Evolutionary conservation across 2,797 vertebrate genomes (phyloP), one percentile per base, ranked within the genome.

Genomic region (Rousettus madagascariensis): DNA sequence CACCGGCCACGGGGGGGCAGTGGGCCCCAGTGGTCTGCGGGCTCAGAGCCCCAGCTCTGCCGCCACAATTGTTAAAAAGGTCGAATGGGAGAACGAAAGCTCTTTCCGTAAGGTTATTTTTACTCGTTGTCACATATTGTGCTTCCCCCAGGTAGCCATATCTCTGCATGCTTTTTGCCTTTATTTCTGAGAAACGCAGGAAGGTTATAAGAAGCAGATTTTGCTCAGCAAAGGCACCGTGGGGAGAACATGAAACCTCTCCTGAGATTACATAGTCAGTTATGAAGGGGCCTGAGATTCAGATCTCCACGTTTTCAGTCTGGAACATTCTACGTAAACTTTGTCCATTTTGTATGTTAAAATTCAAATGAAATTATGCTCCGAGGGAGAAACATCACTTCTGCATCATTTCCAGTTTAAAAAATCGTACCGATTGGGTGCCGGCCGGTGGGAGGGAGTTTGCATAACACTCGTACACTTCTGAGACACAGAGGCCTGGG

Each of bases 51-150:
- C 41, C 28, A 49, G 51, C n/a, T 95, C n/a, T 95, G 66, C 19
- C 30, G 66, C 43, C 4, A 57, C 12, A 24, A 1, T 53, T 24
- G 10, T 72, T 33, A 57, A 92, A 57, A 92, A 66, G 19, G 36
- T 61, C 20, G 9, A 17, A 9, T 65, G 46, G 53, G 94, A 66
- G 36, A 85, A 28, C 28, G 43, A 33, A 71, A 61, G 8, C 8
- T 30, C 83, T 55, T 43, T 72, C 84, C 3, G 38, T 80, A 41
- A 83, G 38, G 66, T 63, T 87, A 57, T 87, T 82, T 96, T 93
- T 90, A 51, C 95, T 78, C 77, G 55, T 86, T 80, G 36, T 36
- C 71, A 16, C 28, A 36, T 68, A 49, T 57, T 74, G 65, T 74
- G 19, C 24, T 63, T 91, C 75, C 78, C 36, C 36, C 43, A 95